These are phyloP conservation scores for Tetrax tetrax DNA, from an alignment of 2,113 vertebrate genomes.

Conservation along the genomic window DNA sequence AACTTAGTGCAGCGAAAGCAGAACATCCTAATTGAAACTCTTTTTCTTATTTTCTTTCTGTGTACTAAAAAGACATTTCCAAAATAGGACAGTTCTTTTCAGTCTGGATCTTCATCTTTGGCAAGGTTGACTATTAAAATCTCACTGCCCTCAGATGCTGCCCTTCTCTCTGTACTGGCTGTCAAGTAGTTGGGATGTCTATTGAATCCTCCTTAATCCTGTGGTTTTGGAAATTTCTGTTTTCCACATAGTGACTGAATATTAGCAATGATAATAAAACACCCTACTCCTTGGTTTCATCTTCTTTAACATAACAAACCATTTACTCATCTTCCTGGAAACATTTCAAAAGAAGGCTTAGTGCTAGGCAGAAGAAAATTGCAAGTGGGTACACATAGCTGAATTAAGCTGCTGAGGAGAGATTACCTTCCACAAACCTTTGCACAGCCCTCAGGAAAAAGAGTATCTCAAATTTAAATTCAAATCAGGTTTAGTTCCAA, in stretches of 20 bases:
- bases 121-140: neutral
- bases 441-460: neutral
- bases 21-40: neutral
- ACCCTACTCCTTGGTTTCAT: neutral
- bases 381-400: neutral
- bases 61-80: neutral
- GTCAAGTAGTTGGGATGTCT: neutral
- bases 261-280: neutral
- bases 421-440: neutral
- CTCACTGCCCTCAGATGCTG: neutral
- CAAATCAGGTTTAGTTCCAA: neutral
- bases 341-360: neutral
- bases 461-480: neutral
- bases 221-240: neutral
- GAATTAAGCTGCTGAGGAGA: neutral
- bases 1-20: neutral
- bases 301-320: neutral
- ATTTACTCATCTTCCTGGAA: neutral
- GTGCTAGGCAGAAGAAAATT: neutral
- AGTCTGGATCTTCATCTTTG: neutral
- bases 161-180: neutral
- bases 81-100: neutral
- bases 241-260: neutral
- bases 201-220: neutral
- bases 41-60: neutral